Conservation (phyloP, 2,113 vertebrate species). For the Syrrhaptes paradoxus region DNA sequence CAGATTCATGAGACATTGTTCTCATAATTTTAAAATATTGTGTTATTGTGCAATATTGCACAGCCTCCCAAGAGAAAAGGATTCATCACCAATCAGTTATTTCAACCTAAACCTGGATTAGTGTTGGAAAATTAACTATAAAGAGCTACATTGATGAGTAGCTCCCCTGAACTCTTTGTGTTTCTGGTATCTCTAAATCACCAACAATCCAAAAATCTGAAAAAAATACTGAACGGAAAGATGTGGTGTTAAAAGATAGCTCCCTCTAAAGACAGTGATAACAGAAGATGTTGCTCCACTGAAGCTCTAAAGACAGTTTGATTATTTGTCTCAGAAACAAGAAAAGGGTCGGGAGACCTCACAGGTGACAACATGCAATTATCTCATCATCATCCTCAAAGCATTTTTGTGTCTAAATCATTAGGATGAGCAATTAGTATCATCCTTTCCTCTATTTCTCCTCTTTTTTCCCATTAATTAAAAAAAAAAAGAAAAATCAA, state of each 20-base stretch:
- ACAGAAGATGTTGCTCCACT: neutral
- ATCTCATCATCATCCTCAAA: neutral
- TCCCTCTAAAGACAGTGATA: neutral
- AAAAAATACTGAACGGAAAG: neutral
- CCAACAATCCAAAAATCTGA: neutral
- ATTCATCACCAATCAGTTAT: slow-evolving; percentile 1
- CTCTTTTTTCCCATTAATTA: neutral
- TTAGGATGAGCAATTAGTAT: neutral
- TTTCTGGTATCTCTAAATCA: neutral
- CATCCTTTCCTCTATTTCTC: neutral
- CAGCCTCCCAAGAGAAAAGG: slow-evolving; percentile 11
- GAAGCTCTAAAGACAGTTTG: neutral
- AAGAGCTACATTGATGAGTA: neutral
- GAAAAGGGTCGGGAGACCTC: neutral
- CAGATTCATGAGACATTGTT: slow-evolving; percentile 24
- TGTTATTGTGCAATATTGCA: neutral
- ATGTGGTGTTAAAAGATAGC: neutral
- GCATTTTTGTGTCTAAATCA: neutral
- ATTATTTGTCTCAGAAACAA: neutral
- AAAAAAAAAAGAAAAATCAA: neutral
- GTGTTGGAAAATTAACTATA: neutral
- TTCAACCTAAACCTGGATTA: slow-evolving; percentile 15
- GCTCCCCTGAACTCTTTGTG: neutral
- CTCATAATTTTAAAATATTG: slow-evolving; percentile 23
- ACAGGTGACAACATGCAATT: neutral